Evolutionary conservation across 1,140 invertebrate genomes (phyloP), one percentile per base, ranked within the genome.

Genomic region (Philopotamus ludificatus): DNA sequence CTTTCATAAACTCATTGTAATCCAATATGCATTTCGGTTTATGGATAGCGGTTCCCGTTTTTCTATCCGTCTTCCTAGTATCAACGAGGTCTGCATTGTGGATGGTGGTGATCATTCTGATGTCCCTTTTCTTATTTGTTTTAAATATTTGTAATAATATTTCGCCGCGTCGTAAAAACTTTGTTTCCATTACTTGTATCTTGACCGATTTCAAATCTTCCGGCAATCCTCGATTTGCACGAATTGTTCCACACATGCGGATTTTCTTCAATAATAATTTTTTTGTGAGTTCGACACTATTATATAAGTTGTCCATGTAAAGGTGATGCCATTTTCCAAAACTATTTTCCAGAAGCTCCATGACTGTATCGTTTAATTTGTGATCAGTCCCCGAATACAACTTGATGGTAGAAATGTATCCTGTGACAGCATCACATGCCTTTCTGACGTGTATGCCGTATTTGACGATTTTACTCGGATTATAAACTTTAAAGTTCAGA

Each of bases 361-460:
- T 53, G 20, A 71, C 57, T 44, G 68, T 68, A 51, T 67, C 55
- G 15, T 65, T 28, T 39, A 65, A 57, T 51, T 49, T 59, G 34
- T 44, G 51, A 63, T 61, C 69, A 62, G 68, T 59, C 9, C 50
- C 61, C 63, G 16, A 60, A 63, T 71, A 72, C 15, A 68, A 58
- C 26, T 63, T 26, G 44, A 70, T 62, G 57, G 60, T 72, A 42
- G 49, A 69, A 60, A 71, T 71, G 39, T 69, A 72, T n/a, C 71
- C 65, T 16, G 65, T 70, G 39, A 54, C 65, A 55, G 66, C 53
- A 65, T 71, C 68, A 60, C 62, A 71, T 25, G 67, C 63, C 59
- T 68, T 70, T 66, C 71, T 58, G 21, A 71, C 61, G 21, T 70
- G 49, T 59, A 71, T 61, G 20, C 68, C 65, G 58, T 71, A 70